These are phyloP conservation scores for Hydrozoanthus tunicans DNA, from an alignment of 64 coral and sea anemone species.

Conservation along the genomic window DNA sequence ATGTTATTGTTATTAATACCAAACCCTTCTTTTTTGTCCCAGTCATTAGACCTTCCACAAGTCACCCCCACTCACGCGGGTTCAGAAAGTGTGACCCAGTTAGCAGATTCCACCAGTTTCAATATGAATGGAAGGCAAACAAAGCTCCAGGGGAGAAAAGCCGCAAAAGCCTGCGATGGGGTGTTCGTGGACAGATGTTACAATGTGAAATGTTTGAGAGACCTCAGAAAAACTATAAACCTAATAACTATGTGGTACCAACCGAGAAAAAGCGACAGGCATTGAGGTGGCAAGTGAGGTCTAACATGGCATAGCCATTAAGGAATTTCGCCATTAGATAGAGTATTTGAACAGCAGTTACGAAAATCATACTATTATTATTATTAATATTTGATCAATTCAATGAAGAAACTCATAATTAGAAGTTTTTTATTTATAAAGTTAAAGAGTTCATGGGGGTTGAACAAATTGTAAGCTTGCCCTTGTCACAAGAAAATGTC, in stretches of 20 bases:
- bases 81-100: constrained; percentile 93
- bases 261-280: constrained; percentile 94
- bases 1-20: no score
- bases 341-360: no score
- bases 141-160: constrained; percentile 95
- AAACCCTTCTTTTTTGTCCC: not conserved
- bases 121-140: constrained; percentile 77
- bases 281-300: constrained; percentile 92
- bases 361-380: no score
- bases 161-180: constrained; percentile 87
- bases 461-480: no score
- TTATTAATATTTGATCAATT: no score
- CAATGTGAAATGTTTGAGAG: constrained; percentile 96
- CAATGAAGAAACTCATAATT: no score
- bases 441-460: no score
- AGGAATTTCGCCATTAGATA: no score
- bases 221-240: constrained; percentile 77
- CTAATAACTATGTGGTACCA: constrained; percentile 94
- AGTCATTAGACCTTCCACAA: constrained; percentile 86
- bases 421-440: no score
- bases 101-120: constrained; percentile 90
- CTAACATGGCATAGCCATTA: constrained; percentile 54
- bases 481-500: no score
- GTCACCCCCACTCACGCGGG: constrained; percentile 70
- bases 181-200: constrained; percentile 84